phyloP scores from a whole-genome alignment of 2,797 vertebrate genomes.

The Sebastes oblongus region DNA sequence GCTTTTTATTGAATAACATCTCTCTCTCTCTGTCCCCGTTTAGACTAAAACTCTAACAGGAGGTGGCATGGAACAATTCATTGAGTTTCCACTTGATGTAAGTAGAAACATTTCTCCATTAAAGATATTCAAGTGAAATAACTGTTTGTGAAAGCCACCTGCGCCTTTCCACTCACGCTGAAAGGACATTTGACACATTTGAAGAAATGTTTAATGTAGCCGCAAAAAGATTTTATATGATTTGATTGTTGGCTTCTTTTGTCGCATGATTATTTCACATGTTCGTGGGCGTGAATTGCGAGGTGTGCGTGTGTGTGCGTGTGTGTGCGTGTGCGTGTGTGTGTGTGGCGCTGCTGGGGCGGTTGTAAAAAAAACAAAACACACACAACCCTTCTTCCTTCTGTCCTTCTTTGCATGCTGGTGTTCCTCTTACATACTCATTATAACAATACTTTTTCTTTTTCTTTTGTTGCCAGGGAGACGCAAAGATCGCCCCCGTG shows the following conservation, averaged over 20 bases:
- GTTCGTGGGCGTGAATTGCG: background rate
- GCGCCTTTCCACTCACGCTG: background rate
- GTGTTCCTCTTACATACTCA: slow-evolving; percentile 46
- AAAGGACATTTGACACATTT: background rate
- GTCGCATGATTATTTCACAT: background rate
- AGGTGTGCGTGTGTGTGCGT: background rate
- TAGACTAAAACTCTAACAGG: slow-evolving; percentile 91
- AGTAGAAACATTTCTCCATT: slow-evolving; percentile 56
- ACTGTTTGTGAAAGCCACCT: background rate
- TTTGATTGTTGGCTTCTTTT: background rate
- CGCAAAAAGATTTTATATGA: background rate
- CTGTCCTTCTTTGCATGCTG: background rate
- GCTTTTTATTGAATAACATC: background rate
- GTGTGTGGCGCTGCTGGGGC: background rate
- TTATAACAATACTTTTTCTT: slow-evolving; percentile 39
- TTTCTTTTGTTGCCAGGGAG: slow-evolving; percentile 82
- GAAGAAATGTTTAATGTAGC: background rate
- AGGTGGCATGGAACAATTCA: slow-evolving; percentile 87
- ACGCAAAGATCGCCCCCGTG: slow-evolving; percentile 75
- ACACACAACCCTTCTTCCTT: background rate
- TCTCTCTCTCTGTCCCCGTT: background rate
- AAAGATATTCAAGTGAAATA: background rate
- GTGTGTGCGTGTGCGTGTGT: background rate
- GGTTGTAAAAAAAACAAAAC: background rate
- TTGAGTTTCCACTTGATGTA: slow-evolving; percentile 84